Conservation (phyloP, 2,888 invertebrate species). For the Drosophila formosana region DNA sequence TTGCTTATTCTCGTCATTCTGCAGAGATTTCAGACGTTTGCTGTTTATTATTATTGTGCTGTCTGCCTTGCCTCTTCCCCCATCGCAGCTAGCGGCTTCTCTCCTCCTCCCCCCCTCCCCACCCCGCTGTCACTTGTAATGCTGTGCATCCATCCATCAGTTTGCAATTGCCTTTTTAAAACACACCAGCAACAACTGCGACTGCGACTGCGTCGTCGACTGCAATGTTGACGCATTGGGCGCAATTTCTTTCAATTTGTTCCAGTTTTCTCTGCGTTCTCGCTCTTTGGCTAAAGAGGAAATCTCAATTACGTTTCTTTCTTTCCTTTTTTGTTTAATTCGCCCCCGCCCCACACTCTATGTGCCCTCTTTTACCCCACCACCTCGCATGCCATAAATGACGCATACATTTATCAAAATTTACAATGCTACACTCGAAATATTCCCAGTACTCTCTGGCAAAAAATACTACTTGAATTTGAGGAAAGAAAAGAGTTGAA, state of each 20-base stretch:
- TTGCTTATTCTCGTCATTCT: constrained; percentile 11
- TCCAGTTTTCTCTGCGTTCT: constrained; percentile 51
- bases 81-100: neutral
- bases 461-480: too few species aligned
- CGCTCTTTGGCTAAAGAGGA: constrained; percentile 57
- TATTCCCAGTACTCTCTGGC: neutral
- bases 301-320: constrained; percentile 73
- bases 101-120: neutral
- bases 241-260: constrained; percentile 67
- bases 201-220: neutral
- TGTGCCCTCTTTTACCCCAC: too few species aligned
- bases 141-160: constrained; percentile 42
- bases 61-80: neutral
- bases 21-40: constrained; percentile 57
- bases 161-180: constrained; percentile 45
- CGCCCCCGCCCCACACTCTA: constrained; percentile 7
- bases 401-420: constrained; percentile 36
- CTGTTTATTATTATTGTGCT: constrained; percentile 48
- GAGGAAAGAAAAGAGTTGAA: too few species aligned
- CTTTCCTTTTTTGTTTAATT: constrained; percentile 43
- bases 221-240: constrained; percentile 35
- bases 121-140: constrained; percentile 15
- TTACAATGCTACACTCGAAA: neutral
- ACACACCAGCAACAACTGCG: constrained; percentile 7
- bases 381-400: constrained; percentile 8